phyloP scores from a whole-genome alignment of 2,113 vertebrate genomes.

The Cebus imitator region DNA sequence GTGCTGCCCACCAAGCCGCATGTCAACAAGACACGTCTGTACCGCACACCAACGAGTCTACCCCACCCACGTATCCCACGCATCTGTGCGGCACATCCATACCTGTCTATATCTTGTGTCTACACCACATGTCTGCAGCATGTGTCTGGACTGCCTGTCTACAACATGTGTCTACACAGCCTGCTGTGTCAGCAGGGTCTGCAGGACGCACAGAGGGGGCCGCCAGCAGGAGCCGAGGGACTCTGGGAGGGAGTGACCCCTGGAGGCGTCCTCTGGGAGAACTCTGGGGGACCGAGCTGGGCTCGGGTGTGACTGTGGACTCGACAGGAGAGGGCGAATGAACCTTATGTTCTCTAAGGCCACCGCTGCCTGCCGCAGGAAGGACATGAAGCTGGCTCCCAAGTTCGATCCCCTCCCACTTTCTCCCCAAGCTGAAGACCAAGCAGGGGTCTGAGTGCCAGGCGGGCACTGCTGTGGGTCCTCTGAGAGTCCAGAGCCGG shows the following conservation, averaged over 20 bases:
- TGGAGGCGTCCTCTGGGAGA: not conserved
- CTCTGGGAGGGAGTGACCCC: fast-evolving
- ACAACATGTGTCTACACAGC: not conserved
- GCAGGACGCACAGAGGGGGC: not conserved
- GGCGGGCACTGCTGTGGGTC: fast-evolving
- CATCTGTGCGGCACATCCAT: too few relatives aligned
- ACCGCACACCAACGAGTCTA: not conserved
- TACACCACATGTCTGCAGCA: not conserved
- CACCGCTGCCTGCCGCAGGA: not conserved
- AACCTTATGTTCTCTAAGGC: not conserved
- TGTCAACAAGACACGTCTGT: fast-evolving
- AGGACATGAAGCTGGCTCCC: not conserved
- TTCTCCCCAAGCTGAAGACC: not conserved
- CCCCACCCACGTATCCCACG: not conserved
- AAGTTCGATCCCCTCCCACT: fast-evolving
- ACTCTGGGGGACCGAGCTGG: not conserved
- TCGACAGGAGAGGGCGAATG: fast-evolving
- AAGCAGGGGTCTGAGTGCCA: too few relatives aligned
- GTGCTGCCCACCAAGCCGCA: fast-evolving
- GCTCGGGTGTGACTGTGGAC: not conserved
- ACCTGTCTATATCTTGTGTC: not conserved
- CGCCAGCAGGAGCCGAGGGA: not conserved
- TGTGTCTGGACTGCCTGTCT: not conserved
- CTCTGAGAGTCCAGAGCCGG: fast-evolving
- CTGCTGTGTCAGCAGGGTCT: not conserved